Base-by-base conservation (phyloP, 1,140 invertebrate genomes). In the Pantala flavescens region DNA sequence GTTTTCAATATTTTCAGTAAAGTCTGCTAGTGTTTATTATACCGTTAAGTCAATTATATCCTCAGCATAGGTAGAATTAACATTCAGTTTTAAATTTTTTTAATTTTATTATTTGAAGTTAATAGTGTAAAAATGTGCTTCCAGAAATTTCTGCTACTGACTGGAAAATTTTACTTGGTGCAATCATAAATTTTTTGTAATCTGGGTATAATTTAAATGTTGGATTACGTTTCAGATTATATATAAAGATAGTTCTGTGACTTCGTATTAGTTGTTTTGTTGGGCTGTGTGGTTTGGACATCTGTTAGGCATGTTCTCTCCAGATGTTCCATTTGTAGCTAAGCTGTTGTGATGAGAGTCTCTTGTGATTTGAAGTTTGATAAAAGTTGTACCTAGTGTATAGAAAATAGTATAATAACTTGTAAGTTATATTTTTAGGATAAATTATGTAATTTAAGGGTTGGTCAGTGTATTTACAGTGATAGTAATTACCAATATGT, bases 341-440 rank as follows among this genome's bases (percentile, higher is more conserved):
- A 63, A 63, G 49, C 49, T 63, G 49, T 63, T 63, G 49, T 63
- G 49, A 63, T 63, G 49, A 63, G 49, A 63, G 49, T 63, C n/a
- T 63, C 49, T 63, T 63, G 49, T 63, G 49, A 63, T 63, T 63
- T 63, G 49, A 63, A 63, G 49, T 63, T 63, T 63, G 49, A 63
- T 63, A 63, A 63, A 63, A 63, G 49, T 63, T 63, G 49, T 63
- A 63, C 12, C 3, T 63, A 63, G 49, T 63, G 49, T 63, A 63
- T 63, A 63, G 49, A 63, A 63, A 63, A 63, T 63, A 63, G 49
- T 63, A 63, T 63, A 16, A 63, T 63, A 63, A 36, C 49, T 21
- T 63, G 49, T 63, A 63, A 63, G 49, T 63, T 63, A 63, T 63
- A 63, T 63, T 63, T 63, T 63, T 63, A 63, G 49, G 49, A 63